Percentiles rank a stretch among this genome's conserved stretches.
phyloP scores from a whole-genome alignment of 2,888 invertebrate species.

The Ferrisia virgata region DNA sequence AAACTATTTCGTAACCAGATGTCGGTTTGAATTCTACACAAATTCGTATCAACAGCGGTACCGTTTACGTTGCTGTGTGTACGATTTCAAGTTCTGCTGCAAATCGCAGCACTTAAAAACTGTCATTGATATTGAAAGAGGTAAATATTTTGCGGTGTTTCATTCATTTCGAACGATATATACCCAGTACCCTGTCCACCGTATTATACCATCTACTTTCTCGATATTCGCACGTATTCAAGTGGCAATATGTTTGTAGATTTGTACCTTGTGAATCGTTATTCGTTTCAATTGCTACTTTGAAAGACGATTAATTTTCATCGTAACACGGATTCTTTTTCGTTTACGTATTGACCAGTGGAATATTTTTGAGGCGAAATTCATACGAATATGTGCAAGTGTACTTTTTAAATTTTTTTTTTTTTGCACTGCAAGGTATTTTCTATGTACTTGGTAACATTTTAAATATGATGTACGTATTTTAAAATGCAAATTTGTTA shows the following conservation, averaged over 20 bases:
- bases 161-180: neutral
- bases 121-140: slow-evolving; percentile 15
- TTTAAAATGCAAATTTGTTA: neutral
- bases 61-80: neutral
- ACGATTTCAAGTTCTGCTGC: neutral
- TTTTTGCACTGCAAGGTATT: neutral
- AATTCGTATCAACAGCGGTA: neutral
- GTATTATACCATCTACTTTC: too few species aligned
- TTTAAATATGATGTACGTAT: too few species aligned
- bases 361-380: neutral
- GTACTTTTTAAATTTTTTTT: neutral
- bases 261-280: too few species aligned
- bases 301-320: neutral
- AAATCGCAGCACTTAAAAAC: neutral
- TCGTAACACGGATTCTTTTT: neutral
- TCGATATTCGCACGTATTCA: neutral
- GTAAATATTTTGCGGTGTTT: slow-evolving; percentile 1
- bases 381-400: neutral
- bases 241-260: slow-evolving; percentile 2
- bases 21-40: neutral
- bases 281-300: neutral
- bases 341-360: neutral
- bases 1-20: neutral
- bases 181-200: too few species aligned
- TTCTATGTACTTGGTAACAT: too few species aligned